Evolutionary conservation across 2,113 vertebrate genomes (phyloP), one percentile per base, ranked within the genome.

Genomic region (Cacatua alba): DNA sequence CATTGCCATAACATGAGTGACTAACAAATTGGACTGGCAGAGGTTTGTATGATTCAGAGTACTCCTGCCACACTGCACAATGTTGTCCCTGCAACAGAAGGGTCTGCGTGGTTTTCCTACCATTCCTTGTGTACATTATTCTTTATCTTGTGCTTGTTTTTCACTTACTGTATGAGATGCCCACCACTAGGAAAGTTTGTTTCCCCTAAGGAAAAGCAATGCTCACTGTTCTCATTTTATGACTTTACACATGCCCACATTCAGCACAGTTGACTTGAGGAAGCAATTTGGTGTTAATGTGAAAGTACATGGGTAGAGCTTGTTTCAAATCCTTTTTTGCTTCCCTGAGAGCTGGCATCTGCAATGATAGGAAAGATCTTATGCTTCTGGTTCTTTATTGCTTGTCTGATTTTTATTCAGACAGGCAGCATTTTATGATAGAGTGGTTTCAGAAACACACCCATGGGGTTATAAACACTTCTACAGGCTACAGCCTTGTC

Each of bases 331-430:
- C 11, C 16, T n/a, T 46, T 52, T 86, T 94, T 89, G 13, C 20
- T 81, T 75, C 65, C 37, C 20, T 81, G 37, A 16, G 67, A 57
- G 57, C n/a, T 51, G n/a, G 8, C 63, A 63, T 25, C 19, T 74
- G 29, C 13, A 43, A 14, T 21, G 21, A 78, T 44, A 20, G 57
- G n/a, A 78, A 88, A 86, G 9, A 60, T 52, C 53, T 17, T 17
- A 41, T 33, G 0, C 55, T 87, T 87, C 62, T 64, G 23, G 11
- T 29, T 91, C 43, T 84, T 53, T 29, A 13, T 33, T 57, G 51
- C 7, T 88, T 82, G 79, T 76, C 49, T 67, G 49, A 37, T 62
- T 94, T 65, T 83, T 69, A 62, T 92, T 70, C 72, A 81, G 29
- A 28, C 3, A 3, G 37, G 13, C 23, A 83, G 8, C 5, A 14